A percentile compares a stretch with the other conserved stretches of the same genome.
These are phyloP conservation scores for Pitangus sulphuratus DNA, from an alignment of 2,797 vertebrate species.

Conservation along the genomic window DNA sequence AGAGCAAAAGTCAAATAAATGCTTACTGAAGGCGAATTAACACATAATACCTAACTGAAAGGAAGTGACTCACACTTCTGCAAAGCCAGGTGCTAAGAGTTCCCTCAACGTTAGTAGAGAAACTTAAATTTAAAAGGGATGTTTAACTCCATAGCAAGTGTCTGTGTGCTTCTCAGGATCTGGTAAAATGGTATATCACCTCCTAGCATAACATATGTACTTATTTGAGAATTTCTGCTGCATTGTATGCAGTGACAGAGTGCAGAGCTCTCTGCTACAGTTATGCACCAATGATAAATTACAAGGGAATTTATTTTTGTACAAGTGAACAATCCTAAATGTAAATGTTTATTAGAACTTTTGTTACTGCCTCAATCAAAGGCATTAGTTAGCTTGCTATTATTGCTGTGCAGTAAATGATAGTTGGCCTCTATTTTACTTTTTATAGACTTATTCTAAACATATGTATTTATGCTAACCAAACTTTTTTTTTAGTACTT, in stretches of 20 bases:
- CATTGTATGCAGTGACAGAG: neutral
- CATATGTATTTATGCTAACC: neutral
- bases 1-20: neutral
- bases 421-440: neutral
- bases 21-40: neutral
- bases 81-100: neutral
- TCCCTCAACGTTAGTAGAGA: neutral
- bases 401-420: neutral
- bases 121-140: neutral
- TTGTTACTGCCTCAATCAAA: constrained; percentile 10
- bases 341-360: constrained; percentile 66
- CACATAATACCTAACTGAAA: neutral
- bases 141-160: neutral
- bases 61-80: neutral
- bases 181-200: neutral
- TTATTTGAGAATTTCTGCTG: constrained; percentile 25
- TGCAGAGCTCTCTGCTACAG: constrained; percentile 49
- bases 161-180: neutral
- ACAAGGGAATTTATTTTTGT: constrained; percentile 51
- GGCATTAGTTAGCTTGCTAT: constrained; percentile 34
- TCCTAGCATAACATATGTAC: neutral
- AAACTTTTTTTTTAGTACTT: constrained; percentile 17
- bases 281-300: constrained; percentile 40
- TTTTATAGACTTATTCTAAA: constrained; percentile 29
- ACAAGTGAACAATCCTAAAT: constrained; percentile 38